Base-by-base conservation (phyloP, 2,113 vertebrate species). In the Epinephelus cyanopodus region DNA sequence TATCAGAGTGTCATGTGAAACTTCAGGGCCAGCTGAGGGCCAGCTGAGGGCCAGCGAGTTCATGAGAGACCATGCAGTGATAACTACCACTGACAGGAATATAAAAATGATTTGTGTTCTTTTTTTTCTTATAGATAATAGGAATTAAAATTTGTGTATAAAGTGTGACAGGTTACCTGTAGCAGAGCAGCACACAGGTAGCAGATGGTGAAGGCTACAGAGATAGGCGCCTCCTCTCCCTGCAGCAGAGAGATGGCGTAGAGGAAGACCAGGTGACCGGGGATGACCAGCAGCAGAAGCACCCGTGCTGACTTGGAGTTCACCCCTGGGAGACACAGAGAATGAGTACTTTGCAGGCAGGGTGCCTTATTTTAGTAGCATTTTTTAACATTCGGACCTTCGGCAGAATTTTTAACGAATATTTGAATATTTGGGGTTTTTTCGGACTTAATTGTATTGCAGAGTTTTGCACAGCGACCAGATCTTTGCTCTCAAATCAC, bases 231-330 rank as follows among this genome's bases (percentile, higher is more conserved):
- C 21, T 96, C 95, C 0, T 95, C 96, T 25, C 96, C 97, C 68
- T 99, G 96, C 72, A 98, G 93, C 74, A 98, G 87, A 61, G 91
- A 95, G 90, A 99, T 97, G 89, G 96, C 90, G 60, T 94, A 97
- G 70, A 99, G 96, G 94, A 99, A 98, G 74, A 97, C 84, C 9
- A 99, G 92, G 74, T 99, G 98, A 58, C 98, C 97, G 0, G 98
- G 98, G 21, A 98, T 67, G 12, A 97, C 98, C 88, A 99, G 94
- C 57, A 96, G 87, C 86, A 99, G 95, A 75, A 99, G 95, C 45
- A 99, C 97, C 3, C 97, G 93, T 0, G 98, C 97, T 0, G 98
- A 99, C 74, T 94, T 96, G 19, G 98, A 97, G 90, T 97, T 99
- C 81, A 97, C 94, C 33, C 96, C 98, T 99, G 93, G 72, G 67